These are phyloP conservation scores for Hassar affinis DNA, from an alignment of 2,113 vertebrate species.

Conservation along the genomic window DNA sequence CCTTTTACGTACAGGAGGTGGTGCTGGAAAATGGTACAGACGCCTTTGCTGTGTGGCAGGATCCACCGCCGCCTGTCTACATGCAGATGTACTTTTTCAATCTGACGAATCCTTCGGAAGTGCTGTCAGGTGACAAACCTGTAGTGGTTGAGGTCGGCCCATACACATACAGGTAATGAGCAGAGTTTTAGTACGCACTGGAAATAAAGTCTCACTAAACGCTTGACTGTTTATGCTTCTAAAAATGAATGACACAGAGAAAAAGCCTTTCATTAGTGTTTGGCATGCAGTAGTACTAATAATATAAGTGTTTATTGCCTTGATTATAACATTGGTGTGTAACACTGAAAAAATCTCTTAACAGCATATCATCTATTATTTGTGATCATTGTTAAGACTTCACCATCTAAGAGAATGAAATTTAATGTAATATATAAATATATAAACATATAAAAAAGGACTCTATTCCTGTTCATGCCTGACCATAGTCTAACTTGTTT, in stretches of 20 bases:
- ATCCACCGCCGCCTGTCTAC: conserved; percentile 86
- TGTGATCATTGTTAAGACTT: not conserved
- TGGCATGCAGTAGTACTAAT: not conserved
- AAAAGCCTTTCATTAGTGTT: not conserved
- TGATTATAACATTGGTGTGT: not conserved
- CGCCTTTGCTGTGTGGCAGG: conserved; percentile 82
- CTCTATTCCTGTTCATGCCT: not conserved
- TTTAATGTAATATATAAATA: not conserved
- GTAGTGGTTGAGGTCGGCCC: conserved; percentile 85
- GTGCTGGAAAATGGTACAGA: conserved; percentile 85
- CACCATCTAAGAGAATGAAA: not conserved
- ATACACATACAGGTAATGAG: conserved; percentile 88
- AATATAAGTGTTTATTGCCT: not conserved
- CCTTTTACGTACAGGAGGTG: conserved; percentile 71
- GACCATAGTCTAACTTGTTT: not conserved
- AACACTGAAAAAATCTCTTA: not conserved
- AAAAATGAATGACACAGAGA: not conserved
- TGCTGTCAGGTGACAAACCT: conserved; percentile 80
- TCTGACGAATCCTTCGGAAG: conserved; percentile 86
- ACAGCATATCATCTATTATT: not conserved
- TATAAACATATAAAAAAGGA: too few relatives aligned
- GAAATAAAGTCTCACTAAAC: not conserved
- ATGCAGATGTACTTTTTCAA: conserved; percentile 98
- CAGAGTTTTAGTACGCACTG: not conserved
- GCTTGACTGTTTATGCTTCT: not conserved